These are phyloP conservation scores for Stenurella melanura DNA, from an alignment of 2,888 invertebrate species.

Conservation along the genomic window DNA sequence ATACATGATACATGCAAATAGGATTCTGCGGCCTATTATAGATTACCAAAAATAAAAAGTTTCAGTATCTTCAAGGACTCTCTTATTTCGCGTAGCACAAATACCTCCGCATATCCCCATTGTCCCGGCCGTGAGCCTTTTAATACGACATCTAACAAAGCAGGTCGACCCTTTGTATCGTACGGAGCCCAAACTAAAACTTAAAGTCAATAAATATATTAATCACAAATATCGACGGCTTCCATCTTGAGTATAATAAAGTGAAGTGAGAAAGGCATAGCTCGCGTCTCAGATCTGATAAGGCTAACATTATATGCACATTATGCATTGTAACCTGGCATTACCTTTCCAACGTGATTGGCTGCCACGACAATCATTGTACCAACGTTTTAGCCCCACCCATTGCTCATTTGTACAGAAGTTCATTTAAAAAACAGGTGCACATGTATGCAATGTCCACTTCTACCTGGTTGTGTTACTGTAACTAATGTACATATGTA, in stretches of 20 bases:
- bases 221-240: slow-evolving; percentile 71
- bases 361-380: slow-evolving; percentile 72
- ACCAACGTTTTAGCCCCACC: slow-evolving; percentile 71
- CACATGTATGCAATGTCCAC: slow-evolving; percentile 42
- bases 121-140: not conserved
- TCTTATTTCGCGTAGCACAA: too few relatives aligned
- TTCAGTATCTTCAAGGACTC: not conserved
- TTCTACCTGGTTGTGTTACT: slow-evolving; percentile 63
- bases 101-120: not conserved
- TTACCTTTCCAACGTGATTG: slow-evolving; percentile 73
- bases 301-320: slow-evolving; percentile 70
- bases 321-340: slow-evolving; percentile 73
- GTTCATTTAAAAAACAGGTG: slow-evolving; percentile 66
- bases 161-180: slow-evolving; percentile 11
- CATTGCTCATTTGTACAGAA: slow-evolving; percentile 64
- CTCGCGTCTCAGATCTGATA: slow-evolving; percentile 66
- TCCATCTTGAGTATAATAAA: slow-evolving; percentile 72
- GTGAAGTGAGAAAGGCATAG: slow-evolving; percentile 66
- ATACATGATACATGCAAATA: too few relatives aligned
- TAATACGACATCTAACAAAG: not conserved
- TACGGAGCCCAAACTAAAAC: slow-evolving; percentile 15
- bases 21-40: too few relatives aligned
- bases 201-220: slow-evolving; percentile 50
- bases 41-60: too few relatives aligned
- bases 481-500: slow-evolving; percentile 71